Base-by-base conservation (phyloP, 1,140 invertebrate genomes). In the Bilobella aurantiaca region DNA sequence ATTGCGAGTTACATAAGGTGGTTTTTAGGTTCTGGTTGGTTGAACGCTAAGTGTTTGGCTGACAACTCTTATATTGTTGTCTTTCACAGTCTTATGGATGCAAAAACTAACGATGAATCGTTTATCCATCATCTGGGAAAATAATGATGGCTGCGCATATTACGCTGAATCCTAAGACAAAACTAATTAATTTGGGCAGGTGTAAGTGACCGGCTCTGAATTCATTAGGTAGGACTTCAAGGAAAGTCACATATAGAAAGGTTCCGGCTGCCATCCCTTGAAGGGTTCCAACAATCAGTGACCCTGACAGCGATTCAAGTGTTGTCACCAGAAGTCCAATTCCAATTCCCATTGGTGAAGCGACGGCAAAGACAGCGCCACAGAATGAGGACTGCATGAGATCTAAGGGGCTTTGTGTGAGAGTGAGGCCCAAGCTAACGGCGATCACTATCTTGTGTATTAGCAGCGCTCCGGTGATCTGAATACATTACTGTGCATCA, bases 201-300 rank as follows among this genome's bases (percentile, higher is more conserved):
- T 82, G 74, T 65, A 78, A 71, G 61, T 74, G 75, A 23, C 76
- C 74, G 34, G 69, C 70, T 68, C 76, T 75, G 37, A 81, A 71
- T 77, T 91, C 89, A 46, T 88, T 80, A 0, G 88, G 92, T 27
- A 96, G 78, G 27, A 96, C 87, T 80, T 96, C 93, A 75, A 91
- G 90, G 32, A 94, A 89, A 0, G 91, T 93, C 46, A 96, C 89
- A 77, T 95, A 96, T 0, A 96, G 78, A 53, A 96, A 84, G 1
- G 91, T 95, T 47, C 93, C 93, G 2, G 63, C 46, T 27, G 29
- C 34, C 5, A 62, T 72, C 21, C 82, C 82, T 73, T 84, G 81
- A 18, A 86, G 74, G 58, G 81, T 72, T 2, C 81, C 82, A 74
- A 79, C 80, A 8, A 79, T 71, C 14, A 83, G 61, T 28, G 74